phyloP scores from a whole-genome alignment of 1,140 invertebrate species.

The Periplaneta americana region DNA sequence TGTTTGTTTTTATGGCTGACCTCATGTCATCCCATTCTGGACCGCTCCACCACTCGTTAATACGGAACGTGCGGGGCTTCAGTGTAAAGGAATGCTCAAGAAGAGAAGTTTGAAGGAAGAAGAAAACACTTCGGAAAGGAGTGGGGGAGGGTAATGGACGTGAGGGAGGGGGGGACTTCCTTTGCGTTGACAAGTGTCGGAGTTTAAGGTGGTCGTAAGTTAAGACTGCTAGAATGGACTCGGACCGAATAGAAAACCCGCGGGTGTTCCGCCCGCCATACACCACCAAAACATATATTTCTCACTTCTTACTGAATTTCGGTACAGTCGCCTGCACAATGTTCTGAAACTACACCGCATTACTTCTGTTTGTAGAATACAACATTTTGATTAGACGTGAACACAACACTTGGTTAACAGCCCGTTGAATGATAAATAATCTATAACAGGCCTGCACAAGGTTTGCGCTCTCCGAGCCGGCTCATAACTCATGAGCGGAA shows the following conservation, averaged over 20 bases:
- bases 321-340: not conserved
- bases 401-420: too few species aligned
- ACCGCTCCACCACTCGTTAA: not conserved
- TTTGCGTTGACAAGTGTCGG: not conserved
- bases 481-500: too few species aligned
- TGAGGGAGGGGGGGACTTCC: not conserved
- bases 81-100: not conserved
- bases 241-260: not conserved
- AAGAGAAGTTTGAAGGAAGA: not conserved
- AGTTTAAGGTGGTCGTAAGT: not conserved
- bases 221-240: not conserved
- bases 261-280: not conserved
- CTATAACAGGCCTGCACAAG: too few species aligned
- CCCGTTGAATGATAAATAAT: too few species aligned
- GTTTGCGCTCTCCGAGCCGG: too few species aligned
- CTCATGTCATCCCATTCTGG: not conserved
- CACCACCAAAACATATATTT: not conserved
- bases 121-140: not conserved
- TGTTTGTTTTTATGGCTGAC: not conserved
- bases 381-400: too few species aligned
- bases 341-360: not conserved
- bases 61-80: not conserved
- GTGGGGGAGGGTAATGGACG: not conserved
- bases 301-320: not conserved
- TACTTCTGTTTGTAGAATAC: too few species aligned